Evolutionary conservation across 2,113 vertebrate species (phyloP), one percentile per base, ranked within the genome.

Genomic region (Hepsetus odoe): DNA sequence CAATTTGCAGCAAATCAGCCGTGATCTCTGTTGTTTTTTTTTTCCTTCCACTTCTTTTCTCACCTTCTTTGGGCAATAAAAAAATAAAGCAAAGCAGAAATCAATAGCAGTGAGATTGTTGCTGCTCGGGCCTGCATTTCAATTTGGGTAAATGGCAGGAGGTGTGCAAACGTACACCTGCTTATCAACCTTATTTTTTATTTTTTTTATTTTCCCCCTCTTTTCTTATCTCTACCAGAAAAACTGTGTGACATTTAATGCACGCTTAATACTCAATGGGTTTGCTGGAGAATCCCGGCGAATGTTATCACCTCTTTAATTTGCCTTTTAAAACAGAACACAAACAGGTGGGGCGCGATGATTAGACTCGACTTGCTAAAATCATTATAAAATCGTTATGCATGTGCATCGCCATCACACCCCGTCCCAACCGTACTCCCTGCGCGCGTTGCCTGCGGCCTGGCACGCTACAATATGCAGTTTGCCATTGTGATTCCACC

Each of bases 211-310:
- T 32, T 64, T 24, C 10, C 40, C 4, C 26, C 53, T 58, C 20
- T 51, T 33, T 67, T 72, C 38, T 79, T 28, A 70, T 59, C 69
- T 40, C 71, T 67, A 55, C 18, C 62, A 74, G 83, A 83, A 72
- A 83, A 55, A 79, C 59, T 67, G 67, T 71, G 86, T 90, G 89
- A 88, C 88, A 89, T 90, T 89, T 89, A 76, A 77, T 53, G 82
- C 83, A 73, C 78, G 70, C 80, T 90, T 82, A 88, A 84, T 89
- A 89, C 86, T 88, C 85, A 84, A 55, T 84, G 72, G 64, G 59
- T 85, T 88, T 44, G 42, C 76, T 82, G 56, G 70, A 74, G 81
- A 85, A 81, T 86, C 71, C 26, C 82, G n/a, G 75, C 69, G 46
- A 55, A 42, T 68, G 83, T 83, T 86, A 89, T 87, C 85, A 85